A percentile compares a stretch with the other conserved stretches of the same genome.
Evolutionary conservation across 2,888 invertebrate species (phyloP).

Genomic region (Patella depressa): DNA sequence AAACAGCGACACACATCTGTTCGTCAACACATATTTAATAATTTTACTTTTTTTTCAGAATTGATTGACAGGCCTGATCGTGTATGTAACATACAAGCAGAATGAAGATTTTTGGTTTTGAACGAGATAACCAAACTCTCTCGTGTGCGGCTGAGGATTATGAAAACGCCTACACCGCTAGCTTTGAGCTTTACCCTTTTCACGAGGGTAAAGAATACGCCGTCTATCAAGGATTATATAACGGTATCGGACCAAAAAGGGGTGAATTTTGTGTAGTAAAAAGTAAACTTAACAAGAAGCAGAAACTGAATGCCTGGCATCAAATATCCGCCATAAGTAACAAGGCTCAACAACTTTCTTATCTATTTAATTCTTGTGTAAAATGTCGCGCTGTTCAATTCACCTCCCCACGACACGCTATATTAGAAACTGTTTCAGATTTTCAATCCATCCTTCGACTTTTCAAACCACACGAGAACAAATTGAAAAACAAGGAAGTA

Average conservation of each 20-base stretch:
- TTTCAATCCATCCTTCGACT: constrained; percentile 30
- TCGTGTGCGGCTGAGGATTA: constrained; percentile 19
- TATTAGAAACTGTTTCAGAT: constrained; percentile 36
- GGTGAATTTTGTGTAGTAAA: constrained; percentile 38
- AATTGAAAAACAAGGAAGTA: constrained; percentile 28
- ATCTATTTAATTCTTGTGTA: constrained; percentile 31
- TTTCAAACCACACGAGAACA: constrained; percentile 38
- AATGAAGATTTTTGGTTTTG: constrained; percentile 37
- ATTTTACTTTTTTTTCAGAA: no score
- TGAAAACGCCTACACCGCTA: constrained; percentile 30
- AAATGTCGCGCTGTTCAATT: constrained; percentile 25
- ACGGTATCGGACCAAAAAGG: constrained; percentile 33
- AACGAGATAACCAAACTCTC: constrained; percentile 40
- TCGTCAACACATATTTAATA: no score
- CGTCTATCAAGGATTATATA: constrained; percentile 34
- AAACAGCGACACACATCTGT: no score
- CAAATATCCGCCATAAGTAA: constrained; percentile 17
- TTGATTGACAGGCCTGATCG: no score
- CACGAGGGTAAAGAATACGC: constrained; percentile 38
- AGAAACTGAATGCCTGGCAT: constrained; percentile 26
- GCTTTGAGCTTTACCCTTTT: constrained; percentile 43
- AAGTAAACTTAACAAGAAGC: constrained; percentile 25
- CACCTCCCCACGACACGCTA: constrained; percentile 27
- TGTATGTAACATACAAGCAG: background rate
- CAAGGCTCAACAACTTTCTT: constrained; percentile 28